These are phyloP conservation scores for Trichosurus vulpecula DNA, from an alignment of 2,797 vertebrate genomes.

Conservation along the genomic window DNA sequence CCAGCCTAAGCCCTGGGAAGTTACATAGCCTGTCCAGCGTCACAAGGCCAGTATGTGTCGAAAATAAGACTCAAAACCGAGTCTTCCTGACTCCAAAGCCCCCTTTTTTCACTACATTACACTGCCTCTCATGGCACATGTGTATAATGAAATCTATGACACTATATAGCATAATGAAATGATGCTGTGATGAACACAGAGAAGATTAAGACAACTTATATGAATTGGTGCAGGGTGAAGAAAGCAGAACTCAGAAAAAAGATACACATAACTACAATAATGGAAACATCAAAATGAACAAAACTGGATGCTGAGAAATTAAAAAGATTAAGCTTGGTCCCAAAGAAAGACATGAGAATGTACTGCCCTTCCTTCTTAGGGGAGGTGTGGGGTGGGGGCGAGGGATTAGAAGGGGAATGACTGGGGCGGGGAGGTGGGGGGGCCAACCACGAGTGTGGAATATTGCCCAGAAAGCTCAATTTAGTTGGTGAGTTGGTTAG, in stretches of 20 bases:
- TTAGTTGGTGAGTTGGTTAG: not conserved
- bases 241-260: not conserved
- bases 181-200: not conserved
- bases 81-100: not conserved
- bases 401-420: not conserved
- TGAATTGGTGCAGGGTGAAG: not conserved
- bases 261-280: not conserved
- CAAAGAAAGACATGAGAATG: not conserved
- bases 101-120: not conserved
- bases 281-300: not conserved
- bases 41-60: no score
- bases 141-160: not conserved
- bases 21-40: not conserved
- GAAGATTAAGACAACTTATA: not conserved
- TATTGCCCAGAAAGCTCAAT: not conserved
- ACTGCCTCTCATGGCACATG: not conserved
- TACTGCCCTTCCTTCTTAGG: not conserved
- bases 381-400: no score
- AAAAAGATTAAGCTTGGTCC: not conserved
- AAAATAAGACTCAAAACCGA: no score
- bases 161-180: not conserved
- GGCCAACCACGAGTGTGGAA: not conserved
- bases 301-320: not conserved
- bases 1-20: not conserved
- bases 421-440: no score